Base-by-base conservation (phyloP, 2,797 vertebrate species). In the Acanthurus lineatus region DNA sequence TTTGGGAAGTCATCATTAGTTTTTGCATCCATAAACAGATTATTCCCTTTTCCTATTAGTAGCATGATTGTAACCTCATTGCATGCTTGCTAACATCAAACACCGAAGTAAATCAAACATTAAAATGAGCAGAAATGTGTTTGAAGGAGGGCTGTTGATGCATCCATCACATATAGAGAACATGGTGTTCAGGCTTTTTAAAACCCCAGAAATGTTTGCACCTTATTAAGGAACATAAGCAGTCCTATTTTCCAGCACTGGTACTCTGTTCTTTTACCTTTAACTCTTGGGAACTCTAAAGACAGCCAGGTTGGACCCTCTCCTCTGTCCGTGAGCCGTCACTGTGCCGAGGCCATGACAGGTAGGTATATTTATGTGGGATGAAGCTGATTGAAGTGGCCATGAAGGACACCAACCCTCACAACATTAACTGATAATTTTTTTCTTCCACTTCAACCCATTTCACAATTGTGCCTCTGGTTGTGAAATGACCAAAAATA, bases 401-500 rank as follows among this genome's bases (percentile, higher is more conserved):
- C 53, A 20, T 28, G 42, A 81, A 14, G 68, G 62, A 72, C 4
- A 12, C 11, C 45, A 63, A 58, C 38, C 38, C 45, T 63, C 40
- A 62, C 64, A 60, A 25, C 73, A 51, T 32, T 19, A 22, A 58
- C 56, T 66, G 65, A 70, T 73, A 28, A 69, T 63, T 58, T 53
- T 69, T 49, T 72, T 58, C 66, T 72, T 35, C 60, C 32, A 75
- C 63, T 58, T 68, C 45, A 78, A 71, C 42, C 12, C 16, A 64
- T 61, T 74, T 62, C 60, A 65, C 56, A 61, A 32, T 42, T 28
- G 59, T 62, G 44, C 44, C 38, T 59, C 48, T 57, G 38, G 51
- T 82, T 54, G 72, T 58, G 28, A 74, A 80, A 83, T 75, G 20
- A 22, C 56, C 60, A 66, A 76, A 78, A 17, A 78, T 52, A 14